Evolutionary conservation across 2,888 invertebrate species (phyloP).

Genomic region (Hypomecis atomaria): DNA sequence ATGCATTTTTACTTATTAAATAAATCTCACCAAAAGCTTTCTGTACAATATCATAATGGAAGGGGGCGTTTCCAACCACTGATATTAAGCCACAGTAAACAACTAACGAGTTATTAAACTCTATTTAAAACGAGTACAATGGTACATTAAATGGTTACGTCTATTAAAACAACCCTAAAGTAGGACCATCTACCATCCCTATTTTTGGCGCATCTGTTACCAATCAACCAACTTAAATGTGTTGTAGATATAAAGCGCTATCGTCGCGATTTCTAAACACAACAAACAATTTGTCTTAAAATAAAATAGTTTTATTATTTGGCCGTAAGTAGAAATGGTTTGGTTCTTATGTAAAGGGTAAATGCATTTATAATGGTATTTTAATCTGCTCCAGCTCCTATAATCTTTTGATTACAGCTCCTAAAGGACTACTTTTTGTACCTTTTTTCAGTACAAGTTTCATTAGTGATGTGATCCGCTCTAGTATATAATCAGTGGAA

Average conservation of each 20-base stretch:
- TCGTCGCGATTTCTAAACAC: not conserved
- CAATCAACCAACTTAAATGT: not conserved
- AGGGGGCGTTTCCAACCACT: slow-evolving; percentile 40
- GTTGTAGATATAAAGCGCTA: not conserved
- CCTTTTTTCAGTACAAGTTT: slow-evolving; percentile 81
- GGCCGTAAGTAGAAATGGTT: not conserved
- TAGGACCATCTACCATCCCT: slow-evolving; percentile 19
- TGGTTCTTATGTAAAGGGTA: slow-evolving; percentile 57
- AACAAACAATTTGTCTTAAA: not conserved
- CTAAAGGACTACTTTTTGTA: slow-evolving; percentile 44
- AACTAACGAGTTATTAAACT: slow-evolving; percentile 57
- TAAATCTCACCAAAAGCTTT: slow-evolving; percentile 3
- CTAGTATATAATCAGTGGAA: slow-evolving; percentile 70
- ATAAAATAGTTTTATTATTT: not conserved
- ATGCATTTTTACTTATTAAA: not conserved
- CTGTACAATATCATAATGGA: slow-evolving; percentile 9
- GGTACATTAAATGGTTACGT: slow-evolving; percentile 56
- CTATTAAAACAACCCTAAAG: slow-evolving; percentile 58
- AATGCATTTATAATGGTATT: slow-evolving; percentile 80
- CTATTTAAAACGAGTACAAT: slow-evolving; percentile 61
- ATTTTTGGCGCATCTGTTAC: slow-evolving; percentile 60
- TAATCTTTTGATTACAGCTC: slow-evolving; percentile 75
- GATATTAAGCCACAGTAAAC: slow-evolving; percentile 24
- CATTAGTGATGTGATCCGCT: slow-evolving; percentile 70
- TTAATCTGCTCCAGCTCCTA: slow-evolving; percentile 68